Percentiles rank a stretch among this genome's conserved stretches.
phyloP scores from a whole-genome alignment of 2,888 invertebrate species.

The Bembecia ichneumoniformis region DNA sequence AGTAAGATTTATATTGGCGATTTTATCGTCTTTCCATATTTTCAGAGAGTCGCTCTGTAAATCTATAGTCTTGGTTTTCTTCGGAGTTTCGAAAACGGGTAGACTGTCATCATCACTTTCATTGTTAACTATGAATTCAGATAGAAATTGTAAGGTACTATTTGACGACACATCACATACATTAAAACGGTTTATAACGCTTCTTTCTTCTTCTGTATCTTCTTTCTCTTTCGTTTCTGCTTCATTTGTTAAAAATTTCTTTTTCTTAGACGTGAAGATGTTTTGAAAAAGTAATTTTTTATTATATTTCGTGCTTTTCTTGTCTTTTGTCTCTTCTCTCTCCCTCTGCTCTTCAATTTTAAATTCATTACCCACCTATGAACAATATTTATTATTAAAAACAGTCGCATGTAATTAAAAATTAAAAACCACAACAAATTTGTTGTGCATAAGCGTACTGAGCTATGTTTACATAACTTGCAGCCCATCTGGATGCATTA shows the following conservation, averaged over 20 bases:
- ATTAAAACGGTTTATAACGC: background rate
- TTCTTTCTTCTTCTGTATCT: background rate
- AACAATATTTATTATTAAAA: too few species aligned
- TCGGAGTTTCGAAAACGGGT: slow-evolving; percentile 25
- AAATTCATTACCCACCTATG: background rate
- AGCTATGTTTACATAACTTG: too few species aligned
- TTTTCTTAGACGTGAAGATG: background rate
- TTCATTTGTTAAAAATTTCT: too few species aligned
- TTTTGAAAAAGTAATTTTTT: too few species aligned
- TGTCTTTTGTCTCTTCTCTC: background rate
- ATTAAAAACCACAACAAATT: too few species aligned
- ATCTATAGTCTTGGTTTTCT: slow-evolving; percentile 32
- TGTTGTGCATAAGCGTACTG: too few species aligned
- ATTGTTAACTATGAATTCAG: slow-evolving; percentile 23
- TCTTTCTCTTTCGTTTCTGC: background rate
- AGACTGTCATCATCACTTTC: slow-evolving; percentile 15
- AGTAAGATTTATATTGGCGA: slow-evolving; percentile 32
- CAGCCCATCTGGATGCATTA: too few species aligned
- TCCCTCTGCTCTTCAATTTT: background rate
- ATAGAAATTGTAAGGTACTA: slow-evolving; percentile 21
- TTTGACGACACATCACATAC: slow-evolving; percentile 15
- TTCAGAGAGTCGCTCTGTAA: slow-evolving; percentile 39
- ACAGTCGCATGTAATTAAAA: too few species aligned
- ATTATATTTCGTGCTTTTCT: background rate
- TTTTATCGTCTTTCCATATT: slow-evolving; percentile 38